These are phyloP conservation scores for Dufourea novaeangliae DNA, from an alignment of 1,140 invertebrate species.

Conservation along the genomic window DNA sequence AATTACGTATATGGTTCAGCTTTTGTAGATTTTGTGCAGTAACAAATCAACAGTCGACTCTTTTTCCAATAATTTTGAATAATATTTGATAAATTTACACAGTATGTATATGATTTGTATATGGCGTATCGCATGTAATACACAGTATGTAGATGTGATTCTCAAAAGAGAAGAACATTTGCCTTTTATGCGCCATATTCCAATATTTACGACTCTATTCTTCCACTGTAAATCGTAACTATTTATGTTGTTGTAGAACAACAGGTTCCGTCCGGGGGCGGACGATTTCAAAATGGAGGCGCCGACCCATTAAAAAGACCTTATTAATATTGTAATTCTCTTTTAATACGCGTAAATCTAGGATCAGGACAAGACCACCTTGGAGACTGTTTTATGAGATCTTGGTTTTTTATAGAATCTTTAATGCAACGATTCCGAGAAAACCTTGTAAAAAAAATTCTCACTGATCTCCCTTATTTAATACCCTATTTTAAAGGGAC, in stretches of 20 bases:
- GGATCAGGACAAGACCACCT: slow-evolving; percentile 72
- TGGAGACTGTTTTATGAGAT: slow-evolving; percentile 67
- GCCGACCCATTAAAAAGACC: slow-evolving; percentile 65
- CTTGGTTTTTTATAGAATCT: slow-evolving; percentile 63
- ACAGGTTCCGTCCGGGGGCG: slow-evolving; percentile 34
- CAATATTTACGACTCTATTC: slow-evolving; percentile 59
- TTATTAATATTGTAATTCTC: slow-evolving; percentile 75
- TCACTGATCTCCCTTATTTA: not conserved
- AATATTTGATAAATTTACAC: no score
- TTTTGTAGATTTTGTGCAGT: no score
- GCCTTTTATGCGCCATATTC: not conserved
- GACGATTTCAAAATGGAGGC: slow-evolving; percentile 45
- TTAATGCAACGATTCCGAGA: slow-evolving; percentile 8
- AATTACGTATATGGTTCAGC: no score
- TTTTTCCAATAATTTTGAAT: no score
- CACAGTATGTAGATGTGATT: not conserved
- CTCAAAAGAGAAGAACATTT: slow-evolving; percentile 29
- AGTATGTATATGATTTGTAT: no score
- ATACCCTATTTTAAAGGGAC: not conserved
- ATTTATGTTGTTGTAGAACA: slow-evolving; percentile 40
- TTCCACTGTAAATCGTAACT: slow-evolving; percentile 44
- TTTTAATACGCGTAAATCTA: slow-evolving; percentile 76
- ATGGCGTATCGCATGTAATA: no score
- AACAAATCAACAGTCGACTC: no score
- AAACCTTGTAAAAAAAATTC: not conserved